phyloP scores from a whole-genome alignment of 2,797 vertebrate species.

The Adrianichthys oophorus region DNA sequence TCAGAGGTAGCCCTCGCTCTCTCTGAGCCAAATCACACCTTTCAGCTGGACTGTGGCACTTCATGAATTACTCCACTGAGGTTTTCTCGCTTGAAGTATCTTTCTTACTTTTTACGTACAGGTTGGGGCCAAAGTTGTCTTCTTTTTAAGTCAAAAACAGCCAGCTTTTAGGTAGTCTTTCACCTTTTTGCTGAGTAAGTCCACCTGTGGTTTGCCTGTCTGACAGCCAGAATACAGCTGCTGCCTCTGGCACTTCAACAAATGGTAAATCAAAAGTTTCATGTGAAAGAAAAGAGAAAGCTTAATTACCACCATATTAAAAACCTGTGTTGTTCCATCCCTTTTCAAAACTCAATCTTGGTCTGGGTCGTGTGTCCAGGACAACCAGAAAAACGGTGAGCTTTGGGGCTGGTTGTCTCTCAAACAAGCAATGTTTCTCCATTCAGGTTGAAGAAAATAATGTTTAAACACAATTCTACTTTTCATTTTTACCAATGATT shows the following conservation, averaged over 20 bases:
- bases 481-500: no score
- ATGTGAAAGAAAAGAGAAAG: constrained; percentile 44
- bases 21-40: constrained; percentile 53
- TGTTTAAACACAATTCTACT: constrained; percentile 6
- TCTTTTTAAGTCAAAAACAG: constrained; percentile 22
- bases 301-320: constrained; percentile 28
- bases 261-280: constrained; percentile 50
- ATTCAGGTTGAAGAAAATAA: constrained; percentile 61
- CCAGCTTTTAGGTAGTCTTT: constrained; percentile 30
- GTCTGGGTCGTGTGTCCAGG: constrained; percentile 63
- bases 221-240: constrained; percentile 28
- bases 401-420: constrained; percentile 46
- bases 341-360: constrained; percentile 59
- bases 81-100: constrained; percentile 44
- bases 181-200: constrained; percentile 52
- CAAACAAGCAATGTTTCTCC: constrained; percentile 40
- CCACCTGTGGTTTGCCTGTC: constrained; percentile 59
- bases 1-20: constrained; percentile 44
- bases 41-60: constrained; percentile 29
- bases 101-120: constrained; percentile 34
- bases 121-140: constrained; percentile 22
- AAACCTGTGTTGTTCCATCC: constrained; percentile 50
- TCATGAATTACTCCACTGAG: constrained; percentile 52
- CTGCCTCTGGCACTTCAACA: constrained; percentile 51
- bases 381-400: constrained; percentile 14